Evolutionary conservation across 1,140 invertebrate genomes (phyloP), one percentile per base, ranked within the genome.

Genomic region (Megalopta genalis): DNA sequence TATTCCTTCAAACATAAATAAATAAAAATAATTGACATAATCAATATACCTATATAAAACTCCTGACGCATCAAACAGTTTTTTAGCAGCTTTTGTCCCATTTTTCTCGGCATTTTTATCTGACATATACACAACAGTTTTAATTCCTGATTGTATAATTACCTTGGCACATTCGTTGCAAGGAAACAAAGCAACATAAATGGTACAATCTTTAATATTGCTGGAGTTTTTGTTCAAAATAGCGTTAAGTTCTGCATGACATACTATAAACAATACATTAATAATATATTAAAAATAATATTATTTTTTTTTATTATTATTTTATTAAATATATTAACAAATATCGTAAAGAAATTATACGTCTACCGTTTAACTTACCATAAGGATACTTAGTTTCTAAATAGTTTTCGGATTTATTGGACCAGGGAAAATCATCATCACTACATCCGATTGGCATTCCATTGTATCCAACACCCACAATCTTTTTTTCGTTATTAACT

Each of bases 111-210:
- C 91, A 91, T 98, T 94, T 90, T 98, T 98, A 91, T 98, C 96
- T 0, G 95, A 96, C 80, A 97, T 91, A 90, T 97, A 99, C 16
- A 97, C 91, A 6, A 98, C 93, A 89, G 96, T 93, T 77, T 93
- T 95, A 18, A 99, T 98, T 6, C 97, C 97, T n/a, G 97, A 96
- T 90, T 99, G 98, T 88, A 99, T 98, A n/a, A 99, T 98, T 5
- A 98, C 92, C 93, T 99, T 99, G 0, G 98, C 97, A 94, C 98
- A 99, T 92, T 99, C 98, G 90, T 99, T 99, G 89, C 98, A 99
- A 0, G 98, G 98, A 92, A 99, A 99, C 10, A 98, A 90, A 0
- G 95, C 96, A 0, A 98, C 97, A 91, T 98, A 99, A 1, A 99
- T 95, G 1, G 94, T 95, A 88, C 97, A 98, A 80, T 95, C 94